Base-by-base conservation (phyloP, 1,140 invertebrate genomes). In the Patella vulgata region DNA sequence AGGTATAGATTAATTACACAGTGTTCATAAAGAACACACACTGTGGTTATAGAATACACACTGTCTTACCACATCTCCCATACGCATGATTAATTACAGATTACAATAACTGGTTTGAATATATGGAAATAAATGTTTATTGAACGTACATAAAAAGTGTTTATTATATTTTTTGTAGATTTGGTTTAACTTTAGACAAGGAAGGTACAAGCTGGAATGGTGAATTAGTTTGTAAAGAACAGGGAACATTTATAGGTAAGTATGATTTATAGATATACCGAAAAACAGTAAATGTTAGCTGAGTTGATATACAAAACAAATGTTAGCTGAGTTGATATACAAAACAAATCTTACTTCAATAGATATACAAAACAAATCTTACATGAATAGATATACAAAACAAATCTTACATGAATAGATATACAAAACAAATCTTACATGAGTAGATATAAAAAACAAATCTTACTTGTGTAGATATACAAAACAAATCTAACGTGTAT, bases 191-290 rank as follows among this genome's bases (percentile, higher is more conserved):
- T 3, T 43, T 68, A 11, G 54, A 59, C 25, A 33, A 42, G 6
- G 59, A 63, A 21, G 48, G 23, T 6, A 50, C 55, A 33, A 47
- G 48, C 11, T 12, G 14, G 9, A 54, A 64, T 4, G 44, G 53
- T 8, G 50, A 67, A 17, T 39, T 66, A 4, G 70, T 69, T 59
- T 43, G 55, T 73, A 14, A 66, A 67, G 66, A 67, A 64, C 59
- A 63, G 30, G 33, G 43, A 25, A 60, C 25, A 21, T 39, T 39
- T 14, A 48, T 46, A 5, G 17, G 21, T 23, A 23, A 8, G 6
- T 40, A 14, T 14, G 6, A 12, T 43, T 6, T 25, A 43, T 40
- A 6, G 4, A 25, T 44, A 14, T 25, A 27, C 14, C 25, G 11
- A 19, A 23, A 46, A 8, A 44, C 4, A 21, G 14, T 21, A 3